Base-by-base conservation (phyloP, 2,888 invertebrate genomes). In the Nemotelus pantherinus region DNA sequence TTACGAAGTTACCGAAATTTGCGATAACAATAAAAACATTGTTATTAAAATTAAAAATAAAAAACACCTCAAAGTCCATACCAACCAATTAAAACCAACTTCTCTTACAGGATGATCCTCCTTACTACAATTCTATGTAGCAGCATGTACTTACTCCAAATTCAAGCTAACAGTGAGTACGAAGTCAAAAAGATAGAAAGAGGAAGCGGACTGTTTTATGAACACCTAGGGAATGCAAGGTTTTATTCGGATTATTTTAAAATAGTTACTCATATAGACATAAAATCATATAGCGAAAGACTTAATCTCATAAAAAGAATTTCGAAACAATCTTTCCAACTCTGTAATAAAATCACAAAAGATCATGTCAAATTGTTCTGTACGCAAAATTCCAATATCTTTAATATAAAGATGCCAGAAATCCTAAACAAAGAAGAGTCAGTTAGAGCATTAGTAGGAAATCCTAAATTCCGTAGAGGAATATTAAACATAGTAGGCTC, bases 371-470 rank as follows among this genome's bases (percentile, higher is more conserved):
- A 76, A 25, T n/a, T 71, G 10, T 71, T 55, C 25, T 78, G 74
- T n/a, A 74, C 57, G 41, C 77, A 78, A 68, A 58, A 57, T 2
- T 44, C 74, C 5, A 55, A 77, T 57, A 63, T 77, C n/a, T 47
- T 74, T 3, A 44, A 50, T 44, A 71, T 45, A 63, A 67, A 77
- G 65, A 47, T 77, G 25, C 74, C 77, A 3, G 60, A 53, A 25
- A 44, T 77, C 9, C 9, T 47, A 39, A 64, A 47, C 7, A 74
- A 77, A 72, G 57, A 57, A 25, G 45, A 74, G 2, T 63, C 72
- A 4, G 44, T 72, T 43, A n/a, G 68, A 74, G 74, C 45, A 10
- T 45, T 74, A 64, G 67, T 74, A 63, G 63, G 63, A 63, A 41
- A 63, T 9, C 63, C 63, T 41, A 63, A 63, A 63, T 63, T n/a